Evolutionary conservation across 1,140 invertebrate species (phyloP).

Genomic region (Drosophila subobscura): DNA sequence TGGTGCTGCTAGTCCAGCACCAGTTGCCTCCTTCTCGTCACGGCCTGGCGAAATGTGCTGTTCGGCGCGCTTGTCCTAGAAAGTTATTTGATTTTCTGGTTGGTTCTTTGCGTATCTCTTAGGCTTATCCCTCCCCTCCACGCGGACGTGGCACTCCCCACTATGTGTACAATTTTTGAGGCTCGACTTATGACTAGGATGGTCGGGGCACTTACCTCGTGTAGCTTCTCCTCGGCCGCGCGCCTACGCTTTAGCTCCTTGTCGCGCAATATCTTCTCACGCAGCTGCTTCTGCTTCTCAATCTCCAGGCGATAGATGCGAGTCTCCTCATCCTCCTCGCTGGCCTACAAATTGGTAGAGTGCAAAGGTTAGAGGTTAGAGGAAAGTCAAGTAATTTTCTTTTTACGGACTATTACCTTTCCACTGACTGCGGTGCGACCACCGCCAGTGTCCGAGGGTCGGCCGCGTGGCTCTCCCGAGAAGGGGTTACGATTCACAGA

Average conservation of each 20-base stretch:
- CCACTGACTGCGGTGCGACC: conserved; percentile 59
- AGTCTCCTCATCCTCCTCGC: conserved; percentile 87
- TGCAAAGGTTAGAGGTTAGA: background rate
- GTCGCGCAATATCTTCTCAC: conserved; percentile 86
- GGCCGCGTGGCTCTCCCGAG: conserved; percentile 62
- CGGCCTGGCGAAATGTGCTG: conserved; percentile 56
- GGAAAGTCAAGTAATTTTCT: background rate
- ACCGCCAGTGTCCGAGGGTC: conserved; percentile 42
- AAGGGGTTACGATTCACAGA: conserved; percentile 52
- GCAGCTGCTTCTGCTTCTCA: conserved; percentile 87
- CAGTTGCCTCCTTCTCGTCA: conserved; percentile 45
- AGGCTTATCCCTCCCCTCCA: background rate
- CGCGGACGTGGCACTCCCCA: background rate
- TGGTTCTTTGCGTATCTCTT: background rate
- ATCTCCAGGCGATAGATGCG: conserved; percentile 87
- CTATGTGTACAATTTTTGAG: too few relatives aligned
- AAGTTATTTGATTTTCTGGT: conserved; percentile 19
- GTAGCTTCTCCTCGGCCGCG: conserved; percentile 84
- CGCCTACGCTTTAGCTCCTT: conserved; percentile 87
- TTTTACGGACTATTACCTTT: too few relatives aligned
- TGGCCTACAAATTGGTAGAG: conserved; percentile 62
- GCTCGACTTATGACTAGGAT: background rate
- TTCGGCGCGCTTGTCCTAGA: conserved; percentile 71
- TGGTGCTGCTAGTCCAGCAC: conserved; percentile 16
- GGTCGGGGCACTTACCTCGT: conserved; percentile 64